Percentiles rank a stretch among this genome's conserved stretches.
phyloP scores from a whole-genome alignment of 1,140 invertebrate species.

The Drosophila baimaii region DNA sequence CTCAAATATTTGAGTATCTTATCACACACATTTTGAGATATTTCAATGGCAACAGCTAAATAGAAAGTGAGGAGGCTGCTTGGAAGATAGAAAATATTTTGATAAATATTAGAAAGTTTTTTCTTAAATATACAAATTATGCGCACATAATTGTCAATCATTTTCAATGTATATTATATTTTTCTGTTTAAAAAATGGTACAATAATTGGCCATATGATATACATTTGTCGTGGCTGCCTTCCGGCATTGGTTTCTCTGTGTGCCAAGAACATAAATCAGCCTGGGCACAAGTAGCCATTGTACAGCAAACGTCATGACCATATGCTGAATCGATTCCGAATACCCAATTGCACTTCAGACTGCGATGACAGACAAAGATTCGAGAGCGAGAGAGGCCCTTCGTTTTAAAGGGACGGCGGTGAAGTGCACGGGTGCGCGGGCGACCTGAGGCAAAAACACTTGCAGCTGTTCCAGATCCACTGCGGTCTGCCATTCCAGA shows the following conservation, averaged over 20 bases:
- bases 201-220: constrained; percentile 24
- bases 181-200: not conserved
- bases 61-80: not conserved
- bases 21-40: not conserved
- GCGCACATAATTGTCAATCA: not conserved
- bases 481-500: constrained; percentile 37
- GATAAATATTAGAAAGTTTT: not conserved
- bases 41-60: not conserved
- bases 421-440: constrained; percentile 14
- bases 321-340: constrained; percentile 52
- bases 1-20: not conserved
- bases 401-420: not conserved
- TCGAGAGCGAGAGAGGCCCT: constrained; percentile 20
- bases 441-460: constrained; percentile 61
- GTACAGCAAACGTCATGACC: constrained; percentile 71
- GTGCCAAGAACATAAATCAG: constrained; percentile 65
- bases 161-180: too few relatives aligned
- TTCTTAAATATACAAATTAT: not conserved
- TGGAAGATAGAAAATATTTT: not conserved
- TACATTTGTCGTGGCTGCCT: not conserved
- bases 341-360: constrained; percentile 38
- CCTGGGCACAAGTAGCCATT: constrained; percentile 56
- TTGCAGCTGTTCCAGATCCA: constrained; percentile 70
- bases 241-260: constrained; percentile 5
- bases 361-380: constrained; percentile 38